phyloP scores from a whole-genome alignment of 2,888 invertebrate genomes.

The Crepidodera aurea region DNA sequence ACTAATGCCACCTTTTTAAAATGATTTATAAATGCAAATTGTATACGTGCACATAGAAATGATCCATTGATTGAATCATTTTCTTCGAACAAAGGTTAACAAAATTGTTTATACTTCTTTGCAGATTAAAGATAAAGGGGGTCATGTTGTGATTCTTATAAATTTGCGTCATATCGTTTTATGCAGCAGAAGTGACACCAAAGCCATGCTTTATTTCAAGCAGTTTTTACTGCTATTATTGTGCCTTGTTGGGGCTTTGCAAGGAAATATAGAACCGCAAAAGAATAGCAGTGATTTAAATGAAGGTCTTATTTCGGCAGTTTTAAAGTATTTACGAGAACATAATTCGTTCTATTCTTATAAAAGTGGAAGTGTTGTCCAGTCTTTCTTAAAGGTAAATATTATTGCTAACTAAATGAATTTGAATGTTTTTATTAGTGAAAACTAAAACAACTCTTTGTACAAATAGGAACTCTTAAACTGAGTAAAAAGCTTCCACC shows the following conservation, averaged over 20 bases:
- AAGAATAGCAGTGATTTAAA: background rate
- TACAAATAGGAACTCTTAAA: no score
- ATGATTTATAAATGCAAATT: background rate
- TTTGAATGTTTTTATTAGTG: no score
- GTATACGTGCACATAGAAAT: background rate
- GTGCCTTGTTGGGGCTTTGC: background rate
- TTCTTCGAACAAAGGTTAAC: constrained; percentile 8
- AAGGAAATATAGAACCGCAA: background rate
- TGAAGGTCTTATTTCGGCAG: constrained; percentile 3
- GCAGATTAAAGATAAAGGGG: constrained; percentile 12
- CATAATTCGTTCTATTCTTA: background rate
- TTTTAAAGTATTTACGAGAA: constrained; percentile 14
- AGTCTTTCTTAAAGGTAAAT: background rate
- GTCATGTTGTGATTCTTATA: constrained; percentile 10
- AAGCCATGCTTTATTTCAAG: constrained; percentile 22
- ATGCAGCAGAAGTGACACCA: constrained; percentile 10
- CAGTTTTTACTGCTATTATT: constrained; percentile 25
- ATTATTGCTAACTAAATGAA: no score
- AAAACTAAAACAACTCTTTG: no score
- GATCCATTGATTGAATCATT: constrained; percentile 2
- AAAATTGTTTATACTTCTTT: constrained; percentile 2
- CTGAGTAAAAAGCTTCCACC: no score
- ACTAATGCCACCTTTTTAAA: constrained; percentile 2
- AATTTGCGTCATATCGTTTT: background rate
- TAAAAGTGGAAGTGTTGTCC: constrained; percentile 1